Evolutionary conservation across 2,888 invertebrate genomes (phyloP), one percentile per base, ranked within the genome.

Genomic region (Leucania comma): DNA sequence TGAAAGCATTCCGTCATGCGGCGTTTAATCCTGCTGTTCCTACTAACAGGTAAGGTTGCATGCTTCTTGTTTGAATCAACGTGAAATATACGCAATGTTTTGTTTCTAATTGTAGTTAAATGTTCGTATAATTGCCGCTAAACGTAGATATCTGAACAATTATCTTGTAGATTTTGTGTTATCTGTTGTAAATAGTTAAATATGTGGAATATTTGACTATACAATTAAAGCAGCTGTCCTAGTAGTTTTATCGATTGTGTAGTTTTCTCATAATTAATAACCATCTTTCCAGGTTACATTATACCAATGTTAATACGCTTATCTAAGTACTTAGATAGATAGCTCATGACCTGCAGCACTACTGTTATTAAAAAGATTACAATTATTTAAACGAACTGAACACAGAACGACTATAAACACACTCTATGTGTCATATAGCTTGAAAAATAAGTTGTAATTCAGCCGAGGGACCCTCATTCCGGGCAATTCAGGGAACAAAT

Each of bases 11-110:
- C 81, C 92, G 90, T 89, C 87, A 96, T 96, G 96, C 92, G 93
- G 92, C 91, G 91, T 78, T 86, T 94, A 84, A 88, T 94, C 82
- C 82, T 96, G 83, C 90, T 96, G 87, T 87, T 95, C 87, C 87
- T 90, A 81, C 81, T 95, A 83, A 93, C 95, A 95, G 96, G 96
- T 96, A 93, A 93, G 89, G 75, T 78, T 81, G 68, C 74, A 75
- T 76, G 68, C 56, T 71, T 74, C 56, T 68, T 64, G 57, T 57
- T 73, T 48, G 17, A 58, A 38, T 46, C 42, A 3, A 1, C 6
- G 8, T 24, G 4, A 22, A 42, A 26, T 26, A 20, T 38, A n/a
- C 20, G 20, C 35, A 24, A 29, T 46, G 20, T 29, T 61, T 50
- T 22, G n/a, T 50, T 76, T 24, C 14, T 5, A 32, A 75, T 62